Evolutionary conservation across 2,113 vertebrate species (phyloP).

Genomic region (Corapipo altera): DNA sequence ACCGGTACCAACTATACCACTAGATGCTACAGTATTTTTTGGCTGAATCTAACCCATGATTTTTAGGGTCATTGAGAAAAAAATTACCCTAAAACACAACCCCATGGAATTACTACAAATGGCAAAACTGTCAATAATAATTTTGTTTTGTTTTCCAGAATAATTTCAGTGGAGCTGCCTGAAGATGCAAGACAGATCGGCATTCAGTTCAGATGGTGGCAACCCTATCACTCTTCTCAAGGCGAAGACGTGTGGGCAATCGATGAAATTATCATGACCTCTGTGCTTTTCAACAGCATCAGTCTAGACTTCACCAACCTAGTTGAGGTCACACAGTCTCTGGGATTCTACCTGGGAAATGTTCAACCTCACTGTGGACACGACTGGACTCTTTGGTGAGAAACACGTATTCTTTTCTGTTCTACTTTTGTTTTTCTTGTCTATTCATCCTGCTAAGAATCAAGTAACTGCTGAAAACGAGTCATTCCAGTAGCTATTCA

Average conservation of each 20-base stretch:
- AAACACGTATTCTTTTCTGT: not conserved
- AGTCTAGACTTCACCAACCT: constrained; percentile 96
- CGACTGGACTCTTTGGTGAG: constrained; percentile 97
- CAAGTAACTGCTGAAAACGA: constrained; percentile 41
- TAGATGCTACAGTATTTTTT: not conserved
- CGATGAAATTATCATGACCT: constrained; percentile 98
- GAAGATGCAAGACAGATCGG: constrained; percentile 90
- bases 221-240: constrained; percentile 93
- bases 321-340: constrained; percentile 94
- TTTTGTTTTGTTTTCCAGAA: constrained; percentile 72
- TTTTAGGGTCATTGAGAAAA: not conserved
- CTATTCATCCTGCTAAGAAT: not conserved
- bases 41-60: not conserved
- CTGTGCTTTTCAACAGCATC: constrained; percentile 95
- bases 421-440: not conserved
- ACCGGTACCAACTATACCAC: not conserved
- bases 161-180: constrained; percentile 94
- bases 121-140: not conserved
- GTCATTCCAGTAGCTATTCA: constrained; percentile 22
- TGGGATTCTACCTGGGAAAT: constrained; percentile 95
- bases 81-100: not conserved
- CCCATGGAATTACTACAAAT: not conserved
- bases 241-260: constrained; percentile 95
- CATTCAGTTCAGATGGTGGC: constrained; percentile 99
- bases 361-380: constrained; percentile 96